Evolutionary conservation across 2,797 vertebrate genomes (phyloP), one percentile per base, ranked within the genome.

Genomic region (Sebastes ruberrimus): DNA sequence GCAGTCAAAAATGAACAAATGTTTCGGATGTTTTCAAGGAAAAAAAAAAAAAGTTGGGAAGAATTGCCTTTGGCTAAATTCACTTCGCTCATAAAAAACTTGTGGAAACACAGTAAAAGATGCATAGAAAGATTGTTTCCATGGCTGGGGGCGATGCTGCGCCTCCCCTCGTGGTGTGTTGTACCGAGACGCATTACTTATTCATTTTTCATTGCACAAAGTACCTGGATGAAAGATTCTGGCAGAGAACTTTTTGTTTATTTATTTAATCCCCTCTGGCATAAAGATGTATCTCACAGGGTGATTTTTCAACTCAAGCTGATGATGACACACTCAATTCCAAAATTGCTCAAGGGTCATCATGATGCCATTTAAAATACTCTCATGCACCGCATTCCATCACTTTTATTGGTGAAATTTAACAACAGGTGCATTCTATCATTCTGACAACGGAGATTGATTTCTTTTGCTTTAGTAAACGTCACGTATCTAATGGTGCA

Each of bases 1-100:
- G 69, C 64, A 63, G 38, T 57, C 32, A 61, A 25, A 83, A 73
- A 27, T 38, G 56, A 82, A 71, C 32, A 66, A 62, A 75, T 5
- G 53, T 22, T 65, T 83, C 3, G 1, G 67, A 65, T 79, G 74
- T 66, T 83, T 87, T 83, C 46, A 60, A 30, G 74, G 60, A 6
- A 11, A 65, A 73, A 18, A 42, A 46, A 8, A 46, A 78, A 73
- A 75, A 14, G 22, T 7, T 42, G 30, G 20, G 42, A 38, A 68
- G 74, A 56, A n/a, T 85, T 71, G 83, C 89, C 80, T 68, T 32
- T 53, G 78, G 86, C 80, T 46, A 53, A 64, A 25, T 79, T 89
- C 13, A 57, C 27, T 57, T 10, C 1, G 10, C 57, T 85, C 14
- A 6, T 74, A 60, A 78, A 56, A 76, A 88, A 76, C 71, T 67